Evolutionary conservation across 2,797 vertebrate genomes (phyloP).

Genomic region (Gymnocypris eckloni): DNA sequence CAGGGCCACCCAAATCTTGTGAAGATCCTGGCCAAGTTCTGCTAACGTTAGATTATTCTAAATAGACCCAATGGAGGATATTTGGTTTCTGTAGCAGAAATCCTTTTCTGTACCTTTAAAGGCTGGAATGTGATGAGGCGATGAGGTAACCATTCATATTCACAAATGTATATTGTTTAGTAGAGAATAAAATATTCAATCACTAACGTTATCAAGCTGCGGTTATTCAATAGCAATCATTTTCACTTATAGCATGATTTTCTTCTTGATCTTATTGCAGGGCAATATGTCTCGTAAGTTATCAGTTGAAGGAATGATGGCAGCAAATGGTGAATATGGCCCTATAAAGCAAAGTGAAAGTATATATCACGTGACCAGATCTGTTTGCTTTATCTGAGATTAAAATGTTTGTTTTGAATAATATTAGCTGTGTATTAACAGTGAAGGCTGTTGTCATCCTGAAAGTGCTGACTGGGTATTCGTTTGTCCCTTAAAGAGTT

Average conservation of each 20-base stretch:
- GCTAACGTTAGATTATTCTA: no score
- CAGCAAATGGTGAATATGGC: no score
- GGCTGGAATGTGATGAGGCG: no score
- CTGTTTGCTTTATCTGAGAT: not conserved
- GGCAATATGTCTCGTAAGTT: no score
- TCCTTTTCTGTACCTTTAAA: slow-evolving; percentile 90
- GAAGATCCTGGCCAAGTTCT: slow-evolving; percentile 85
- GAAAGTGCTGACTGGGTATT: slow-evolving; percentile 91
- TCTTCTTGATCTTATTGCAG: no score
- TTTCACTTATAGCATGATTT: no score
- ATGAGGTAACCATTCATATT: slow-evolving; percentile 82
- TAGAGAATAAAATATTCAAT: not conserved
- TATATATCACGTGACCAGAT: not conserved
- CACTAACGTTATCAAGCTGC: no score
- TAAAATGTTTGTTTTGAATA: not conserved
- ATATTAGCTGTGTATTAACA: slow-evolving; percentile 60
- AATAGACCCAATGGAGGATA: slow-evolving; percentile 84
- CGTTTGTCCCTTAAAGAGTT: no score
- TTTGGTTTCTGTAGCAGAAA: slow-evolving; percentile 95
- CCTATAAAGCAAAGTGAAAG: no score
- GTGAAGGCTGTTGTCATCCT: slow-evolving; percentile 70
- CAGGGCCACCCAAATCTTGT: slow-evolving; percentile 92
- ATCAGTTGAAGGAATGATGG: no score
- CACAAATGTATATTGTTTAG: not conserved
- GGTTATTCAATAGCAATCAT: no score